Evolutionary conservation across 2,888 invertebrate species (phyloP), one percentile per base, ranked within the genome.

Genomic region (Hypolimnas misippus): DNA sequence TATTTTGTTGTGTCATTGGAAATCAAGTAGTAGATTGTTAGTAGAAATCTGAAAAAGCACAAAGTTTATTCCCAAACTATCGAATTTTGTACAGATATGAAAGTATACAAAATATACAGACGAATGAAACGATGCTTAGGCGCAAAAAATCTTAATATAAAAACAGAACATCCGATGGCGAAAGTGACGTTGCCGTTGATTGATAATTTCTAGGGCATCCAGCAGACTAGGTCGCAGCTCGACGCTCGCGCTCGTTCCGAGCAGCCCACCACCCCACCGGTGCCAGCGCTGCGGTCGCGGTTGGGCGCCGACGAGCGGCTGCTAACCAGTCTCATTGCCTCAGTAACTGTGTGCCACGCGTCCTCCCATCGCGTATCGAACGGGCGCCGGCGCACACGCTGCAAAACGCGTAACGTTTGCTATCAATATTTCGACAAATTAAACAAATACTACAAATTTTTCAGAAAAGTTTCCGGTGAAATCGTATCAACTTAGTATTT

Each of bases 161-260:
- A 82, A 82, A 83, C 78, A 72, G 76, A 76, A 66, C 77, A 71
- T 71, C 70, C 57, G 73, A 76, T 77, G 80, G 86, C 83, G 87
- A 89, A 89, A 87, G 86, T 86, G 75, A 82, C 78, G 79, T 76
- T 75, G 77, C 63, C 66, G 66, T 69, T 71, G 75, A 71, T 69
- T 71, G 72, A 70, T 76, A 76, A 79, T 84, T 89, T 86, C 84
- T 87, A 84, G 87, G 84, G 82, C 86, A 81, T 69, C 58, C 65
- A 70, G 70, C 73, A 75, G 72, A 74, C 62, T 64, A 70, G 74
- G 70, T 71, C 69, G 70, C 68, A 69, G 72, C 60, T 60, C 67
- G 67, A 68, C 71, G 12, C 59, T 29, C 33, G 12, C 46, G 49
- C 38, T 49, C 52, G 51, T 40, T 50, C 38, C 44, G 21, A 52